phyloP scores from a whole-genome alignment of 2,113 vertebrate species.

The Crotalus helleri region DNA sequence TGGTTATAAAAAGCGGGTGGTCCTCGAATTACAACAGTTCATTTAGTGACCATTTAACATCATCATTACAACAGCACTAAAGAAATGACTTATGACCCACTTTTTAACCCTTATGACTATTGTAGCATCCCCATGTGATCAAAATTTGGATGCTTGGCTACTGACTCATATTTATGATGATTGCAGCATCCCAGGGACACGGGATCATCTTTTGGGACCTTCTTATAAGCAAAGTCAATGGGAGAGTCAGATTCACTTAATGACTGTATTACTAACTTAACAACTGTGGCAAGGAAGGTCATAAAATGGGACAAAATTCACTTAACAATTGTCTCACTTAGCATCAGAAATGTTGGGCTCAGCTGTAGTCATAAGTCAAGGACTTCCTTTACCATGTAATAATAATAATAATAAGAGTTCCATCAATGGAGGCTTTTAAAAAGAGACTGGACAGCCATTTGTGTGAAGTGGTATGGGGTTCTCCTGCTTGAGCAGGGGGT shows the following conservation, averaged over 20 bases:
- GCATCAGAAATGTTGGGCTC: neutral
- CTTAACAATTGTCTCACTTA: neutral
- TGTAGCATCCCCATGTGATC: neutral
- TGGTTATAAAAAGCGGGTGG: neutral
- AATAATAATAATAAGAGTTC: neutral
- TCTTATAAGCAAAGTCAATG: neutral
- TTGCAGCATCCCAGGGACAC: too few relatives aligned
- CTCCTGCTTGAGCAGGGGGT: neutral
- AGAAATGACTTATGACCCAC: neutral
- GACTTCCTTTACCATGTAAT: neutral
- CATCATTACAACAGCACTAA: neutral
- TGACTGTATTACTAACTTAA: neutral
- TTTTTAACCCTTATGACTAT: neutral
- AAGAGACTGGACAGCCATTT: neutral
- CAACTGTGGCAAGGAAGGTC: neutral
- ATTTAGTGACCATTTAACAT: too few relatives aligned
- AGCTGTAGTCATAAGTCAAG: neutral
- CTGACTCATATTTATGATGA: too few relatives aligned
- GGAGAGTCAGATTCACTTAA: neutral
- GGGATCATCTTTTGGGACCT: too few relatives aligned
- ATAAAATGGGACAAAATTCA: neutral
- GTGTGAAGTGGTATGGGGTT: neutral
- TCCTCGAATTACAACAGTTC: too few relatives aligned
- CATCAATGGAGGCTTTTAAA: neutral
- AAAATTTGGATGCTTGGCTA: neutral